Conservation (phyloP, 1,140 invertebrate species). For the Acromyrmex heyeri region DNA sequence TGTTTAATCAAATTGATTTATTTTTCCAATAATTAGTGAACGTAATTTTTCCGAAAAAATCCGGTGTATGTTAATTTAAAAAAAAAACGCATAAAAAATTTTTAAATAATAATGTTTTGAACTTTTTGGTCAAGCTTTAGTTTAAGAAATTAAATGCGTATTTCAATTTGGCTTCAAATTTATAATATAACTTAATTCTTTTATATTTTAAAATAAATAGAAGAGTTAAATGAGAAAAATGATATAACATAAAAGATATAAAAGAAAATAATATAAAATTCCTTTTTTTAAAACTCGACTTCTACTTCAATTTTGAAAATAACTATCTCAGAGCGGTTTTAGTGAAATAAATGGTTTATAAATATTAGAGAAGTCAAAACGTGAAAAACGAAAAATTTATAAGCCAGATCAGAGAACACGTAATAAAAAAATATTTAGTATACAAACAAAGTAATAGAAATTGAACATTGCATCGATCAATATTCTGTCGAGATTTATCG, state of each 20-base stretch:
- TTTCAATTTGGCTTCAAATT: not conserved
- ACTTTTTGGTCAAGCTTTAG: not conserved
- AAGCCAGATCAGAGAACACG: not conserved
- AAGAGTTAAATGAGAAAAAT: not conserved
- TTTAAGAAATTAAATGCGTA: not conserved
- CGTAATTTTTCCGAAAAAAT: not conserved
- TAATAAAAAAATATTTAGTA: not conserved
- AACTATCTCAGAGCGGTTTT: not conserved
- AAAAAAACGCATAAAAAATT: not conserved
- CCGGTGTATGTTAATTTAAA: not conserved
- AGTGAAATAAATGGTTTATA: not conserved
- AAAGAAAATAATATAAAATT: conserved; percentile 14
- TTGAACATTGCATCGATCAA: not conserved
- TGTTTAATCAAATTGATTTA: conserved; percentile 8
- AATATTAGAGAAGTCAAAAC: conserved; percentile 2
- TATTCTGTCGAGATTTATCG: not conserved
- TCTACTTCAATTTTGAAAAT: not conserved
- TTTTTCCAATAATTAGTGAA: conserved; percentile 6
- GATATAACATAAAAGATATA: too few species aligned
- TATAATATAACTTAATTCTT: not conserved
- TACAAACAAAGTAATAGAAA: not conserved
- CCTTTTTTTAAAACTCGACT: not conserved
- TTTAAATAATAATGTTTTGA: not conserved
- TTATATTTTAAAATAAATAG: not conserved
- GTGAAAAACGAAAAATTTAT: not conserved